Evolutionary conservation across 2,113 vertebrate genomes (phyloP).

Genomic region (Heloderma charlesbogerti): DNA sequence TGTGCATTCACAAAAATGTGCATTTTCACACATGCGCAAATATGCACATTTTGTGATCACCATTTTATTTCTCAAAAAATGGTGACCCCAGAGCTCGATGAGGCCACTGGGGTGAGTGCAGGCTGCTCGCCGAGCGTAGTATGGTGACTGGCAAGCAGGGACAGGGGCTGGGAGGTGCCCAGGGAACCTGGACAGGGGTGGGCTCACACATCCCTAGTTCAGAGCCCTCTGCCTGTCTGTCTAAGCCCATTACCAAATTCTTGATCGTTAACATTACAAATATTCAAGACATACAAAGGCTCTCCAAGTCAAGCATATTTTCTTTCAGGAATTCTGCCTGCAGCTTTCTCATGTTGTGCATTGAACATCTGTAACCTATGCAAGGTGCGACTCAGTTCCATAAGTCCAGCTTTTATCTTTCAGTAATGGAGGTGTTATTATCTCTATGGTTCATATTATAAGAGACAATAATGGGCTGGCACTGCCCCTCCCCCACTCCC

Average conservation of each 20-base stretch:
- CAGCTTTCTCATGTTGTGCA: neutral
- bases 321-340: neutral
- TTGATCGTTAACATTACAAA: neutral
- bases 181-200: too few relatives aligned
- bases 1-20: too few relatives aligned
- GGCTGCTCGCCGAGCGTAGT: too few relatives aligned
- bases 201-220: too few relatives aligned
- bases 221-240: too few relatives aligned
- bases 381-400: neutral
- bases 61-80: too few relatives aligned
- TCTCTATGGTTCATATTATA: conserved; percentile 1
- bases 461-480: neutral
- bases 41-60: too few relatives aligned
- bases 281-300: neutral
- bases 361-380: neutral
- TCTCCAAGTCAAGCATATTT: neutral
- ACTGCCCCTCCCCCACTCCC: neutral
- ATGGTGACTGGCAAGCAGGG: too few relatives aligned
- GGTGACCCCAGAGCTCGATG: too few relatives aligned
- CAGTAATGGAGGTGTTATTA: neutral
- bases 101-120: too few relatives aligned
- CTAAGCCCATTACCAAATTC: neutral
- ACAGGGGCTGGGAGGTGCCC: too few relatives aligned
- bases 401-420: conserved; percentile 9
- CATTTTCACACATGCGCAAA: too few relatives aligned